These are phyloP conservation scores for Pipistrellus nathusii DNA, from an alignment of 2,797 vertebrate species.

Conservation along the genomic window DNA sequence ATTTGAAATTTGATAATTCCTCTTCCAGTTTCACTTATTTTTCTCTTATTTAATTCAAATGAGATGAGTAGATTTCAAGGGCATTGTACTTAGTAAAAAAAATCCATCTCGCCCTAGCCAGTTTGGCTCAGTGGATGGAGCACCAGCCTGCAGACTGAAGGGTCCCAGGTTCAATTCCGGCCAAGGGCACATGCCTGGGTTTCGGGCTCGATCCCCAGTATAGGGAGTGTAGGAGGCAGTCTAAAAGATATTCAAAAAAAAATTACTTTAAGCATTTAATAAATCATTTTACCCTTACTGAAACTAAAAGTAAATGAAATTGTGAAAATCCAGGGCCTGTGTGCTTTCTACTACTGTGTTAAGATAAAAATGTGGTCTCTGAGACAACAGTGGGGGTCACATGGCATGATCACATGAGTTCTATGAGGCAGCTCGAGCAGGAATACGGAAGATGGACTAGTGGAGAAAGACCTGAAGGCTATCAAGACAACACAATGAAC, in stretches of 20 bases:
- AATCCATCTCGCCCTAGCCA: too few relatives aligned
- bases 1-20: background rate
- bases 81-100: background rate
- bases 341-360: background rate
- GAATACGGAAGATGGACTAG: background rate
- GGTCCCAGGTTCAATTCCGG: too few relatives aligned
- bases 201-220: too few relatives aligned
- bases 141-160: too few relatives aligned
- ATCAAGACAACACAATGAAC: background rate
- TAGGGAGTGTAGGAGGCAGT: background rate
- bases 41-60: slow-evolving; percentile 30
- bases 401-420: background rate
- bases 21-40: slow-evolving; percentile 26
- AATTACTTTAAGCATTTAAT: slow-evolving; percentile 1
- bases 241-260: background rate
- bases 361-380: background rate
- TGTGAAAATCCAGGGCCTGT: background rate
- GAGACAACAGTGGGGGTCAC: background rate
- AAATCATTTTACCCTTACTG: background rate
- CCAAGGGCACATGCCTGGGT: too few relatives aligned
- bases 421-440: background rate
- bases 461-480: background rate
- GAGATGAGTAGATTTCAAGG: background rate
- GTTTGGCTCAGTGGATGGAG: too few relatives aligned
- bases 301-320: background rate